Evolutionary conservation across 1,140 invertebrate species (phyloP).

Genomic region (Panonychus citri): DNA sequence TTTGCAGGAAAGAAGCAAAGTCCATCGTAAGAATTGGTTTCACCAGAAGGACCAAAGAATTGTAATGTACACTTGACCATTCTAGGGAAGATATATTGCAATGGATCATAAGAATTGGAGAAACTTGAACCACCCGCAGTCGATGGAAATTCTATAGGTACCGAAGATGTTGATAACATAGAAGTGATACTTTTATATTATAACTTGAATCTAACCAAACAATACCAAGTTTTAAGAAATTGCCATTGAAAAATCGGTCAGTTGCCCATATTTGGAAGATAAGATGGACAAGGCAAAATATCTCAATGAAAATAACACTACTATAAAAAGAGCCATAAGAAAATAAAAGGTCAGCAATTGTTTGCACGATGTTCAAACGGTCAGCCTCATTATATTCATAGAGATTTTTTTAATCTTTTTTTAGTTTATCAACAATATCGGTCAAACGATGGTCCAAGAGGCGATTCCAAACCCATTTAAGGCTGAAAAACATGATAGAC

Average conservation of each 20-base stretch:
- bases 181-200: not conserved
- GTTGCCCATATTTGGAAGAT: not conserved
- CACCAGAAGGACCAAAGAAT: slow-evolving; percentile 33
- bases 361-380: not conserved
- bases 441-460: not conserved
- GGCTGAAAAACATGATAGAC: not conserved
- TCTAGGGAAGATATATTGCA: slow-evolving; percentile 52
- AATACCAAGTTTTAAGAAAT: not conserved
- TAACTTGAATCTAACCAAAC: not conserved
- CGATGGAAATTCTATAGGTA: too few relatives aligned
- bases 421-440: not conserved
- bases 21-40: slow-evolving; percentile 24
- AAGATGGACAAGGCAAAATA: not conserved
- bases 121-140: too few relatives aligned
- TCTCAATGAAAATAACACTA: not conserved
- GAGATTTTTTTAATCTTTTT: not conserved
- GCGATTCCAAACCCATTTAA: not conserved
- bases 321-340: not conserved
- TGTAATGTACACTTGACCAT: slow-evolving; percentile 72
- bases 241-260: not conserved
- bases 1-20: slow-evolving; percentile 42
- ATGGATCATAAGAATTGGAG: slow-evolving; percentile 24
- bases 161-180: too few relatives aligned
- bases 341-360: not conserved
- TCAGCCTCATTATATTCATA: not conserved